Percentiles rank a stretch among this genome's conserved stretches.
Evolutionary conservation across 1,140 invertebrate species (phyloP).

Genomic region (Hydropsyche tenuis): DNA sequence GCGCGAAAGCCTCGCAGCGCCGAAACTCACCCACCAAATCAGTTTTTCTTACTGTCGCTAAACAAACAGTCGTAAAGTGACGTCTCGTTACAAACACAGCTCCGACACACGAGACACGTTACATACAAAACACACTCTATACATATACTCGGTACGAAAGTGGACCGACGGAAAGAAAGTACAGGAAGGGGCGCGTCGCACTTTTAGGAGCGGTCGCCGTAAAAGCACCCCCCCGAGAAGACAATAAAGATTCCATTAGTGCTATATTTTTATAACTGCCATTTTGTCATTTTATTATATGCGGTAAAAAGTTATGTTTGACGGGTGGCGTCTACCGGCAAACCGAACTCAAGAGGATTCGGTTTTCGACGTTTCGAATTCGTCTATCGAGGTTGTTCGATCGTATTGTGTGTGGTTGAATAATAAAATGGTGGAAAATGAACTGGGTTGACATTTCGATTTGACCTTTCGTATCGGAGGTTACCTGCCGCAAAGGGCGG

Average conservation of each 20-base stretch:
- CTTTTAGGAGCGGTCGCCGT: conserved; percentile 39
- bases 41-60: not conserved
- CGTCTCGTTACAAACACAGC: not conserved
- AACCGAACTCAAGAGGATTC: no score
- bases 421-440: no score
- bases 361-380: no score
- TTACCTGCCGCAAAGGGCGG: conserved; percentile 8
- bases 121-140: no score
- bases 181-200: conserved; percentile 32
- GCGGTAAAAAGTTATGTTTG: conserved; percentile 42
- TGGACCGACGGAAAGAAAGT: not conserved
- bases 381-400: no score
- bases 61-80: conserved; percentile 17
- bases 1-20: no score
- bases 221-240: conserved; percentile 37
- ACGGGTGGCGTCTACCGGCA: not conserved
- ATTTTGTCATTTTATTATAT: conserved; percentile 49
- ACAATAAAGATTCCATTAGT: conserved; percentile 51
- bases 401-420: no score
- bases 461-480: not conserved
- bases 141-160: not conserved
- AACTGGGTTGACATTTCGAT: not conserved
- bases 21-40: no score
- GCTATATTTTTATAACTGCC: conserved; percentile 49
- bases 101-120: not conserved